Evolutionary conservation across 2,797 vertebrate genomes (phyloP).

Genomic region (Sebastolobus alascanus): DNA sequence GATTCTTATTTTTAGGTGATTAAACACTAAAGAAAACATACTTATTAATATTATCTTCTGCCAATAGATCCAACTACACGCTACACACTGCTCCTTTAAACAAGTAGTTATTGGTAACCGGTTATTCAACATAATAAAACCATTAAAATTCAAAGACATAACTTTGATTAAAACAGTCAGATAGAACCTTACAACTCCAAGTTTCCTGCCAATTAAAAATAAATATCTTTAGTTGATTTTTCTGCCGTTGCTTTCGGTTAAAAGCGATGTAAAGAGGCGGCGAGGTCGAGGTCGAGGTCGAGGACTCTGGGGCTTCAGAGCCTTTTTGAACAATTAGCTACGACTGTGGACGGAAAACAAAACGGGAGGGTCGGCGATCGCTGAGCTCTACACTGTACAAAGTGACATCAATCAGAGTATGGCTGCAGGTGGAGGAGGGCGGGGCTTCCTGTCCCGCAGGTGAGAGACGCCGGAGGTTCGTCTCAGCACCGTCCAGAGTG

Average conservation of each 20-base stretch:
- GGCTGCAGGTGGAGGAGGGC: constrained; percentile 47
- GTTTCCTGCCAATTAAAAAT: constrained; percentile 8
- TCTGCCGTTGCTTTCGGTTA: not conserved
- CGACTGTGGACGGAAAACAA: not conserved
- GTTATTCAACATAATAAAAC: constrained; percentile 1
- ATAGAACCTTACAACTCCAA: constrained; percentile 5
- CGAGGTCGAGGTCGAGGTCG: too few relatives aligned
- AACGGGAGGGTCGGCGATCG: not conserved
- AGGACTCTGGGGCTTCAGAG: not conserved
- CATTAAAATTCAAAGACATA: not conserved
- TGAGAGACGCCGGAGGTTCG: constrained; percentile 13
- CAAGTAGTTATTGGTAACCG: not conserved
- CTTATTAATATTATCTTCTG: too few relatives aligned
- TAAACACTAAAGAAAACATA: too few relatives aligned
- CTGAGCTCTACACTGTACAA: constrained; percentile 57
- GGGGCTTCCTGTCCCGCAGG: constrained; percentile 47
- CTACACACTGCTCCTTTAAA: not conserved
- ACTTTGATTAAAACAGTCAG: not conserved
- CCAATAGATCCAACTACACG: too few relatives aligned
- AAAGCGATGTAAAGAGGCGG: not conserved
- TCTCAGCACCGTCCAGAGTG: constrained; percentile 8
- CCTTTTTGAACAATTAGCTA: constrained; percentile 29
- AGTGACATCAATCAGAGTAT: constrained; percentile 71
- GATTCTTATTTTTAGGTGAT: too few relatives aligned
- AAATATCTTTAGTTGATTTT: not conserved